A percentile compares a stretch with the other conserved stretches of the same genome.
Evolutionary conservation across 2,797 vertebrate genomes (phyloP).

Genomic region (Coregonus ussuriensis): DNA sequence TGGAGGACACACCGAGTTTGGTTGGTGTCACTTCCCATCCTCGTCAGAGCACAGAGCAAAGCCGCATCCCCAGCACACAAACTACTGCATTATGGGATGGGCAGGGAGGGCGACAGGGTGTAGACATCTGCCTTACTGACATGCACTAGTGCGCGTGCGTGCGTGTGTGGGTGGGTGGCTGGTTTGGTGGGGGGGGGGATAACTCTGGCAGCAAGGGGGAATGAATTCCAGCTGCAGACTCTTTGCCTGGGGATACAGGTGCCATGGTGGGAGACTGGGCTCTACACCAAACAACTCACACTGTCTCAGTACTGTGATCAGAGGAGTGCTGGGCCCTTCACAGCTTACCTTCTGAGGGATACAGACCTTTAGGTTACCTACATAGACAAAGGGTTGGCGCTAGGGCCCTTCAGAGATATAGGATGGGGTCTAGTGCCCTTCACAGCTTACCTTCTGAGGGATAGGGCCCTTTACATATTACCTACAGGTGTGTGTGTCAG

Average conservation of each 20-base stretch:
- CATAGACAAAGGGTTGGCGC: constrained; percentile 34
- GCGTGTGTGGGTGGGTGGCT: neutral
- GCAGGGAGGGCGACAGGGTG: constrained; percentile 62
- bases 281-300: constrained; percentile 65
- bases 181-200: no score
- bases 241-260: constrained; percentile 47
- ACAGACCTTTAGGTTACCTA: constrained; percentile 53
- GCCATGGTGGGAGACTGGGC: constrained; percentile 50
- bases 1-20: constrained; percentile 96
- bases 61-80: constrained; percentile 80
- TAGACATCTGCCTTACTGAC: constrained; percentile 74
- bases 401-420: constrained; percentile 45
- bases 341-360: constrained; percentile 41
- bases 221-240: constrained; percentile 82
- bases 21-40: constrained; percentile 94
- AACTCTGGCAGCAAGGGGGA: constrained; percentile 66
- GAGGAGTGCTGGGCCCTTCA: constrained; percentile 59
- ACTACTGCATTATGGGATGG: constrained; percentile 77
- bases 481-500: no score
- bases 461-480: no score
- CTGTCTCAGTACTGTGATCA: constrained; percentile 68
- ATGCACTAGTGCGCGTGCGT: constrained; percentile 38
- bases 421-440: constrained; percentile 25
- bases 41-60: constrained; percentile 79
- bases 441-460: no score